These are phyloP conservation scores for Prostheceraeus crozeri DNA, from an alignment of 2,888 invertebrate species.

Conservation along the genomic window DNA sequence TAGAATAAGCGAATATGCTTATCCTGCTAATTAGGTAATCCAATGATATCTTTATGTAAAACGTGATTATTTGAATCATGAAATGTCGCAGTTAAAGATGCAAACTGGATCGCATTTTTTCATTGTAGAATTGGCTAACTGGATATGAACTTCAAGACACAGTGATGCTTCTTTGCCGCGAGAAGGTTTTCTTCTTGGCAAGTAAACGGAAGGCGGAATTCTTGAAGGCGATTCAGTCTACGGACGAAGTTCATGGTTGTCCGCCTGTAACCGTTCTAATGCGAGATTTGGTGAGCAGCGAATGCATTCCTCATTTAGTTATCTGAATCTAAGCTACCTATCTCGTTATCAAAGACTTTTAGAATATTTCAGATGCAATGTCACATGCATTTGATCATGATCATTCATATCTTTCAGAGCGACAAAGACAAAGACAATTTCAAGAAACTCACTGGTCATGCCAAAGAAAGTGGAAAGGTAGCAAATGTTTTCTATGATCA, in stretches of 20 bases:
- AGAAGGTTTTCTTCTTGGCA: conserved; percentile 77
- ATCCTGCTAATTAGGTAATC: too few relatives aligned
- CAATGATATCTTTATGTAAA: too few relatives aligned
- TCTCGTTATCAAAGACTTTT: too few relatives aligned
- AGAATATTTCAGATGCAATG: too few relatives aligned
- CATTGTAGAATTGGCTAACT: conserved; percentile 79
- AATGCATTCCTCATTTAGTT: too few relatives aligned
- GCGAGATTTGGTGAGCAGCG: conserved; percentile 72
- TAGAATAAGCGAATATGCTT: too few relatives aligned
- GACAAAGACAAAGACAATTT: too few relatives aligned
- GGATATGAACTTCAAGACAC: conserved; percentile 94
- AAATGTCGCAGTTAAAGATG: background rate
- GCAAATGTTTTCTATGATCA: too few relatives aligned
- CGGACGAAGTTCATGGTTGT: conserved; percentile 62
- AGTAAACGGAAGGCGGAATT: conserved; percentile 98
- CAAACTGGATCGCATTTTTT: conserved; percentile 28
- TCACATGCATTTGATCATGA: too few relatives aligned
- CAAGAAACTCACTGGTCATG: too few relatives aligned
- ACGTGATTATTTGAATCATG: background rate
- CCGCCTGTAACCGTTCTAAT: conserved; percentile 76
- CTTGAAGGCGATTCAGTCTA: conserved; percentile 65
- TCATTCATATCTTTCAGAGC: too few relatives aligned
- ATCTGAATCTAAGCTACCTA: background rate
- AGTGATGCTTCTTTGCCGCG: conserved; percentile 78
- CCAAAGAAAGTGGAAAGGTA: too few relatives aligned